Conservation (phyloP, 2,797 vertebrate genomes). For the Sphaeramia orbicularis region DNA sequence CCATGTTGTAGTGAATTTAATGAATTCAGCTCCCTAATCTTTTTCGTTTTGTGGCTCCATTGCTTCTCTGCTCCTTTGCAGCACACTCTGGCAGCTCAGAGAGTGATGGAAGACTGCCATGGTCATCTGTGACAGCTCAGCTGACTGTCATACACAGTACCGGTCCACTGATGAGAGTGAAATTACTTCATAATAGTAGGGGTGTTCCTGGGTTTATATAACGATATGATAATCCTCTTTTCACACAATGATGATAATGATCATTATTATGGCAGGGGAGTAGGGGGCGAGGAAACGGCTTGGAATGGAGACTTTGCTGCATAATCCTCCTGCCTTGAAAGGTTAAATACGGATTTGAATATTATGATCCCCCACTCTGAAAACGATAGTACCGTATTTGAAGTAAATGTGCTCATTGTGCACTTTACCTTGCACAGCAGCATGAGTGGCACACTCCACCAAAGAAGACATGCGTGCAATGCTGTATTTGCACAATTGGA, state of each 20-base stretch:
- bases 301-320: slow-evolving; percentile 85
- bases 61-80: slow-evolving; percentile 39
- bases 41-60: slow-evolving; percentile 52
- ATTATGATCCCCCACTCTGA: slow-evolving; percentile 84
- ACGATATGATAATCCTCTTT: slow-evolving; percentile 88
- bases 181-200: slow-evolving; percentile 86
- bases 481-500: slow-evolving; percentile 60
- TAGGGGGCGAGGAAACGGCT: slow-evolving; percentile 81
- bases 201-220: slow-evolving; percentile 87
- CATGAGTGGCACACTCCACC: slow-evolving; percentile 59
- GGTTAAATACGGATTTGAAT: slow-evolving; percentile 89
- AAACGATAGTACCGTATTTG: slow-evolving; percentile 80
- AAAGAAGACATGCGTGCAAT: slow-evolving; percentile 61
- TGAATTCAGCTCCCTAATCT: slow-evolving; percentile 28
- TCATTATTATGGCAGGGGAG: slow-evolving; percentile 87
- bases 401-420: slow-evolving; percentile 81
- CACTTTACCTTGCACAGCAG: slow-evolving; percentile 75
- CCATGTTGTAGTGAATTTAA: slow-evolving; percentile 16
- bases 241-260: slow-evolving; percentile 89
- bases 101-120: slow-evolving; percentile 67
- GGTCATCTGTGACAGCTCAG: slow-evolving; percentile 83
- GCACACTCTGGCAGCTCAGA: slow-evolving; percentile 56
- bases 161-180: slow-evolving; percentile 82
- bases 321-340: slow-evolving; percentile 87
- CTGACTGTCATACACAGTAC: slow-evolving; percentile 76